phyloP scores from a whole-genome alignment of 2,888 invertebrate genomes.

The Cotesia congregata region DNA sequence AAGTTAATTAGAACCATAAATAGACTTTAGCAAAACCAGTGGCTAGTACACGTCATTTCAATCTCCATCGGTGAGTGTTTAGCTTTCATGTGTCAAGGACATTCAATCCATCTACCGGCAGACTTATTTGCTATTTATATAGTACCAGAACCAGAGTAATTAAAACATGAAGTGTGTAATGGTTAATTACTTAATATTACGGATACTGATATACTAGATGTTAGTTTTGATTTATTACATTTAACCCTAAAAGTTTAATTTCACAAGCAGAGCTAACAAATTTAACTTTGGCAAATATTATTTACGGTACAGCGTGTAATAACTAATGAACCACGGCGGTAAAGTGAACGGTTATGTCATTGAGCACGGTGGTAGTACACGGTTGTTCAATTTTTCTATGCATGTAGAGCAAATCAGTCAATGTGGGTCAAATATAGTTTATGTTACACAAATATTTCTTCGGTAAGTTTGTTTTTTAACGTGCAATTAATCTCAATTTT shows the following conservation, averaged over 20 bases:
- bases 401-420: no score
- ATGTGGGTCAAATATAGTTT: no score
- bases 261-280: no score
- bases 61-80: conserved; percentile 17
- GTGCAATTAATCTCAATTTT: no score
- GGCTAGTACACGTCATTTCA: conserved; percentile 21
- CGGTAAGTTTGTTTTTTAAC: no score
- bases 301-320: no score
- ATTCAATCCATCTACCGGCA: background rate
- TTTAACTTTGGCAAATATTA: no score
- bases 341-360: no score
- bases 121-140: background rate
- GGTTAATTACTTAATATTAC: conserved; percentile 15
- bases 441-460: no score
- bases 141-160: background rate
- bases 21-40: conserved; percentile 23
- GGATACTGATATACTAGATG: background rate
- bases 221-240: background rate
- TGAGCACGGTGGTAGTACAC: no score
- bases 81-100: conserved; percentile 22
- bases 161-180: background rate
- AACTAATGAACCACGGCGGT: no score
- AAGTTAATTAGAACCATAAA: background rate
- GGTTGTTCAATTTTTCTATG: no score
- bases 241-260: background rate